These are phyloP conservation scores for Aquila chrysaetos DNA, from an alignment of 2,797 vertebrate species.

Conservation along the genomic window DNA sequence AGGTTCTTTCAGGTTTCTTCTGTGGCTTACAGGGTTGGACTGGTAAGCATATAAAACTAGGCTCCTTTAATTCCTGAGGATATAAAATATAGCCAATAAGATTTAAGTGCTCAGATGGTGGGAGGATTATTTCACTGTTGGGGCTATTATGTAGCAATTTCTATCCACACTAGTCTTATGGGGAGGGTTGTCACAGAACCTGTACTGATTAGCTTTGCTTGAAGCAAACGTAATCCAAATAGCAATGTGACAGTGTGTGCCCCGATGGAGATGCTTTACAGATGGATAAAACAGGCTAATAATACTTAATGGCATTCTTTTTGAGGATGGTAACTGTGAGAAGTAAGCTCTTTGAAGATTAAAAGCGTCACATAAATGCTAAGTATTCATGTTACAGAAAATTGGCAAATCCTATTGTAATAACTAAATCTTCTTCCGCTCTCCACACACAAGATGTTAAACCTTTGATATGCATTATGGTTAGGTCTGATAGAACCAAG, in stretches of 20 bases:
- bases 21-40: neutral
- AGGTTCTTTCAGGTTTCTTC: neutral
- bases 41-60: neutral
- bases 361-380: conserved; percentile 24
- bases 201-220: neutral
- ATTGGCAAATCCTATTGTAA: conserved; percentile 46
- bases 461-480: neutral
- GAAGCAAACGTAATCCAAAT: conserved; percentile 1
- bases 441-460: neutral
- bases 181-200: neutral
- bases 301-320: conserved; percentile 46
- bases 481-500: neutral
- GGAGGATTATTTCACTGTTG: neutral
- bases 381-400: conserved; percentile 19
- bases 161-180: neutral
- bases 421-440: neutral
- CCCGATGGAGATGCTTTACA: neutral
- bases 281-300: conserved; percentile 33
- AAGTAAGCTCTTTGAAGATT: conserved; percentile 55
- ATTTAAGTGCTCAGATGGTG: neutral
- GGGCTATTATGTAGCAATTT: neutral
- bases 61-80: neutral
- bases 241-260: neutral
- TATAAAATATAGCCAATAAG: neutral
- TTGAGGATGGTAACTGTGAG: neutral